Evolutionary conservation across 2,113 vertebrate genomes (phyloP).

Genomic region (Mellivora capensis): DNA sequence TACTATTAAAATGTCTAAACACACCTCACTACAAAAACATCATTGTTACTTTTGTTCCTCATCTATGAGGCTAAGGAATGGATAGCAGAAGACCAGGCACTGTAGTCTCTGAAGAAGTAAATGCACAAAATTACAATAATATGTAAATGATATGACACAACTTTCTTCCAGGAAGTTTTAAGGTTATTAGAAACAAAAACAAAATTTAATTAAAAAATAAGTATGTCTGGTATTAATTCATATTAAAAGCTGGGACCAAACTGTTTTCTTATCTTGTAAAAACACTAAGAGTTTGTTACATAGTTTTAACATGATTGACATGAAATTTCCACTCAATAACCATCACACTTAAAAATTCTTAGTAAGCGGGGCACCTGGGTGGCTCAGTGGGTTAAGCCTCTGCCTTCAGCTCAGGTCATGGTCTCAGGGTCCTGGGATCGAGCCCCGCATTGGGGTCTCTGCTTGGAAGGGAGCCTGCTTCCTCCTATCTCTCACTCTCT

Average conservation of each 20-base stretch:
- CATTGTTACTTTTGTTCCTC: background rate
- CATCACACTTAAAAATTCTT: background rate
- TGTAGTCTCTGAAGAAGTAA: background rate
- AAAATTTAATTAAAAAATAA: background rate
- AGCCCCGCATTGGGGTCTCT: no score
- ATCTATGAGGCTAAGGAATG: background rate
- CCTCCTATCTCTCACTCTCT: no score
- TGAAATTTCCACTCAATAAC: background rate
- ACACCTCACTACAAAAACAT: background rate
- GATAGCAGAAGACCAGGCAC: background rate
- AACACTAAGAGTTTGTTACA: background rate
- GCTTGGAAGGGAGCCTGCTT: no score
- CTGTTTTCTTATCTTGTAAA: background rate
- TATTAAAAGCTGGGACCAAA: background rate
- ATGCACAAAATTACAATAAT: background rate
- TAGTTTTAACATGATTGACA: background rate
- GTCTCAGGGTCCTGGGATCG: no score
- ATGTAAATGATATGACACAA: background rate
- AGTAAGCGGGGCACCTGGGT: no score
- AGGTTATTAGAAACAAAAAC: background rate
- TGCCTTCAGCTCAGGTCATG: no score
- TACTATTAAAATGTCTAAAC: background rate
- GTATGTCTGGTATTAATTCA: background rate
- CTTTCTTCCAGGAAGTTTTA: background rate
- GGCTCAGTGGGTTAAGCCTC: no score